Evolutionary conservation across 2,113 vertebrate species (phyloP).

Genomic region (Ondatra zibethicus): DNA sequence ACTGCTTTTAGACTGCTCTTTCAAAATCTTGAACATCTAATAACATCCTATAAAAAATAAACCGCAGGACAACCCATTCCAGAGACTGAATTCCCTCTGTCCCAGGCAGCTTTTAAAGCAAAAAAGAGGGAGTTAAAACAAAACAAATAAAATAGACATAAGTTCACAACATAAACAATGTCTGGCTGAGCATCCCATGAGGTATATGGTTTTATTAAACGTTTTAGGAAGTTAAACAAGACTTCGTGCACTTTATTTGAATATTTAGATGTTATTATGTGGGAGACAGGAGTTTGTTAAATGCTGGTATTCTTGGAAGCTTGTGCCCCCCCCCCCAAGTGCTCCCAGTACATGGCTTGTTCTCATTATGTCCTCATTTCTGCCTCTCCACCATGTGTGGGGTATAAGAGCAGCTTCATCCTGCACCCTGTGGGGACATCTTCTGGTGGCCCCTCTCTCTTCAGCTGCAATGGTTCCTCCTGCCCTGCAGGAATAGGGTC

Average conservation of each 20-base stretch:
- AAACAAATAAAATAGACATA: background rate
- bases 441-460: background rate
- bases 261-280: background rate
- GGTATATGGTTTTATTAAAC: background rate
- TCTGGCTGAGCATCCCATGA: background rate
- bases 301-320: background rate
- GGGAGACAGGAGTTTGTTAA: background rate
- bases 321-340: background rate
- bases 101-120: constrained; percentile 22
- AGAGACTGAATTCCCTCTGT: constrained; percentile 4
- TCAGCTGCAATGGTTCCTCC: background rate
- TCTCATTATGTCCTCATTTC: background rate
- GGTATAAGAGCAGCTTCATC: background rate
- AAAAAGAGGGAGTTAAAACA: background rate
- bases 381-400: background rate
- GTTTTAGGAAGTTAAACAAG: background rate
- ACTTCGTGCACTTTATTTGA: background rate
- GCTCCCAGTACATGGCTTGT: background rate
- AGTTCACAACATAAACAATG: background rate
- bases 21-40: constrained; percentile 34
- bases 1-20: background rate
- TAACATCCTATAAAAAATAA: constrained; percentile 48
- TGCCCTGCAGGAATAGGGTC: background rate
- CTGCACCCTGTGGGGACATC: background rate
- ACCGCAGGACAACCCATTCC: background rate